Percentiles rank a stretch among this genome's conserved stretches.
phyloP scores from a whole-genome alignment of 2,888 invertebrate species.

The Leptarthrus brevirostris region DNA sequence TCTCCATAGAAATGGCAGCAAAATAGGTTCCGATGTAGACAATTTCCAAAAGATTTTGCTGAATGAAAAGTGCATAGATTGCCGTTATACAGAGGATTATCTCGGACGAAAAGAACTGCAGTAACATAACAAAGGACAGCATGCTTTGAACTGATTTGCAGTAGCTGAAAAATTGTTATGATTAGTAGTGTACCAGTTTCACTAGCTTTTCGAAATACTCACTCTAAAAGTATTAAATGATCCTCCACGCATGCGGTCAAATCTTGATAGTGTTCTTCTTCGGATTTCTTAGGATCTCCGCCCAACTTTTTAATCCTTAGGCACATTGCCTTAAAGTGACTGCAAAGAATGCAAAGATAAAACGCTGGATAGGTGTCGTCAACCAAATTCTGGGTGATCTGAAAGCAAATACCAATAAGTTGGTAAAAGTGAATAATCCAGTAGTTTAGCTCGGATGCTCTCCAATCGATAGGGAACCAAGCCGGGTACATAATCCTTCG shows the following conservation, averaged over 20 bases:
- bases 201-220: neutral
- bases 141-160: neutral
- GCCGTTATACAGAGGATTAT: slow-evolving; percentile 10
- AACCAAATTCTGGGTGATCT: slow-evolving; percentile 14
- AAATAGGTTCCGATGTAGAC: slow-evolving; percentile 14
- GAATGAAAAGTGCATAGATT: slow-evolving; percentile 1
- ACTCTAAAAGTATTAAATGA: slow-evolving; percentile 25
- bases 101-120: slow-evolving; percentile 3
- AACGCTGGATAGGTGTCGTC: slow-evolving; percentile 18
- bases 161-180: neutral
- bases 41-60: slow-evolving; percentile 1
- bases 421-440: slow-evolving; percentile 15
- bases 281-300: neutral
- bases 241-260: slow-evolving; percentile 5
- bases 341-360: slow-evolving; percentile 5
- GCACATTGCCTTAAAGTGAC: slow-evolving; percentile 1
- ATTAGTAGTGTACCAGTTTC: too few relatives aligned
- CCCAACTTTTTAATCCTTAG: slow-evolving; percentile 15
- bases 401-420: neutral
- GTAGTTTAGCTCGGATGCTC: slow-evolving; percentile 1
- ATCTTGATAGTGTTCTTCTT: slow-evolving; percentile 17
- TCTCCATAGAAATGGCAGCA: slow-evolving; percentile 5
- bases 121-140: slow-evolving; percentile 1
- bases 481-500: slow-evolving; percentile 28
- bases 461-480: slow-evolving; percentile 37